Evolutionary conservation across 2,797 vertebrate species (phyloP), one percentile per base, ranked within the genome.

Genomic region (Rallus crepitans): DNA sequence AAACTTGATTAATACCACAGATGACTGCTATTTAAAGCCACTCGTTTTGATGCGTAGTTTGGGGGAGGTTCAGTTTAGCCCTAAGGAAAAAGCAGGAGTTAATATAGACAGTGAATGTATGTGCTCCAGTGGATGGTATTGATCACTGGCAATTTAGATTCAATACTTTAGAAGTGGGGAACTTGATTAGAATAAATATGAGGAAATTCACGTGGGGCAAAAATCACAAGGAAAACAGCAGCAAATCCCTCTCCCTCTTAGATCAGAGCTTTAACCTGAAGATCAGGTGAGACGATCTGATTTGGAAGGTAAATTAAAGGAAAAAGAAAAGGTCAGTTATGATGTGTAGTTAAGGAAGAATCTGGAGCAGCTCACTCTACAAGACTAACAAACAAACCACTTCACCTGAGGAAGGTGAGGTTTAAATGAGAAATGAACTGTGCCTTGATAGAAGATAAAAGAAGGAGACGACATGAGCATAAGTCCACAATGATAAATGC

Each of bases 1-100:
- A 93, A 97, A 97, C 89, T 97, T 96, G 95, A 94, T 97, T 96
- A 97, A 97, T 96, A 94, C 93, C 94, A 95, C 94, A 94, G 95
- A 97, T 89, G 91, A 96, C 79, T 88, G 92, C 88, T 97, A 95
- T 95, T 95, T 94, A 93, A 95, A 97, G 92, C 55, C 70, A 60
- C 89, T 96, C 70, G 10, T 94, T 97, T 96, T 93, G 94, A 92
- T 93, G 91, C 77, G 23, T 95, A 93, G 47, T 93, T 91, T 82
- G 61, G 78, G 72, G 85, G 87, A 93, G 68, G 92, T 86, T 95
- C 75, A 83, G 50, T 89, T 94, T 94, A 95, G 73, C 82, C 81
- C 65, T 89, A 82, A 95, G 87, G 75, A 92, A 91, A 96, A 94
- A 87, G 65, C 65, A 93, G 86, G 87, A 95, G 93, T 94, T 95